Conservation (phyloP, 2,797 vertebrate genomes). For the Lepidocolaptes lacrymiger region DNA sequence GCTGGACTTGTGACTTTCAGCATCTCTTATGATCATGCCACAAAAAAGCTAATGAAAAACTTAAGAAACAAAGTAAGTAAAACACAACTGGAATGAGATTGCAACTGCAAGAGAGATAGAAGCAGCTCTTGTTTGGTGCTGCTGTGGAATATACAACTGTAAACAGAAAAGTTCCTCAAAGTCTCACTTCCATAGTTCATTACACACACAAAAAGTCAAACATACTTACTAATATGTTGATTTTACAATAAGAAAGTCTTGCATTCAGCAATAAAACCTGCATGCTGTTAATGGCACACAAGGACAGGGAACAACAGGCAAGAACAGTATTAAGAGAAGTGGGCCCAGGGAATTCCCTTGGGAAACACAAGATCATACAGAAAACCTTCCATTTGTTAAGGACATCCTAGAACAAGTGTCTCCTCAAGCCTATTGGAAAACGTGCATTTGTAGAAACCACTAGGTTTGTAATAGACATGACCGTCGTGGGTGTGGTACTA, state of each 20-base stretch:
- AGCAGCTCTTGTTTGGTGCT: neutral
- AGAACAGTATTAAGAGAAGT: neutral
- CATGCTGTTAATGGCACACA: neutral
- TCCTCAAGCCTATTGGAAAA: neutral
- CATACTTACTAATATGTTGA: neutral
- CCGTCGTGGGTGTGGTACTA: neutral
- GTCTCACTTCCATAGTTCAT: neutral
- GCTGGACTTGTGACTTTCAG: neutral
- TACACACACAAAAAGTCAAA: neutral
- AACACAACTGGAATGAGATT: neutral
- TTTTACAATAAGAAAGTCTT: neutral
- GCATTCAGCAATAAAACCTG: neutral
- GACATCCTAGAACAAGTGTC: neutral
- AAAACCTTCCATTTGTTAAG: neutral
- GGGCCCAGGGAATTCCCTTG: neutral
- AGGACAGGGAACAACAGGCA: neutral
- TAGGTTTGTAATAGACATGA: neutral
- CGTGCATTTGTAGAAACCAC: neutral
- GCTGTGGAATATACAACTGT: neutral
- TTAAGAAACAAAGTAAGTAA: neutral
- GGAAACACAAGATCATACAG: rapidly evolving
- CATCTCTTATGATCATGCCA: neutral
- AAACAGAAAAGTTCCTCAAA: neutral
- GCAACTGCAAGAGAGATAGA: neutral
- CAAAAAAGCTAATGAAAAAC: neutral